Conservation (phyloP, 2,888 invertebrate species). For the Rotaria sp. region DNA sequence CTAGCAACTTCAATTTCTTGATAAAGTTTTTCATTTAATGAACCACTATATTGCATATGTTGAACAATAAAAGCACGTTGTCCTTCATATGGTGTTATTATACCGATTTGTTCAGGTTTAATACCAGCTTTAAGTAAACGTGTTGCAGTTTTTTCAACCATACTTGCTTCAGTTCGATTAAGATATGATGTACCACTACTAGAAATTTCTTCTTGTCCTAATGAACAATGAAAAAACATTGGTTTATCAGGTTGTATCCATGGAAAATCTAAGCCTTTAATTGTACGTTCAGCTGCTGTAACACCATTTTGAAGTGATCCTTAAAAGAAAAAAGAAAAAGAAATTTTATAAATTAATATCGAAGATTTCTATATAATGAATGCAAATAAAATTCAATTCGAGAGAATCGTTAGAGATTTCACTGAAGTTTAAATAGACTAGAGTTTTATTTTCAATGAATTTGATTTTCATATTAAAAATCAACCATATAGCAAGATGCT, state of each 20-base stretch:
- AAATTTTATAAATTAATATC: no score
- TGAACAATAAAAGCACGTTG: slow-evolving; percentile 91
- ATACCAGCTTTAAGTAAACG: slow-evolving; percentile 86
- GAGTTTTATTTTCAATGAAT: no score
- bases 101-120: slow-evolving; percentile 90
- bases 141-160: slow-evolving; percentile 94
- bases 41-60: slow-evolving; percentile 97
- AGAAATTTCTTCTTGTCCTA: slow-evolving; percentile 94
- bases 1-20: slow-evolving; percentile 94
- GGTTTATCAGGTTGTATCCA: slow-evolving; percentile 66
- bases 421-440: no score
- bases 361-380: no score
- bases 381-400: no score
- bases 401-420: no score
- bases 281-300: slow-evolving; percentile 64
- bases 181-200: slow-evolving; percentile 97
- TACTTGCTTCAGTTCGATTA: slow-evolving; percentile 93
- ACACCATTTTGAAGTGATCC: slow-evolving; percentile 94
- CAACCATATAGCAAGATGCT: no score
- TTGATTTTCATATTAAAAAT: no score
- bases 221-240: slow-evolving; percentile 94
- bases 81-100: slow-evolving; percentile 94
- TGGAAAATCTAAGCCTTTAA: slow-evolving; percentile 35
- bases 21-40: slow-evolving; percentile 87
- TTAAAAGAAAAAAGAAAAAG: background rate